Conservation (phyloP, 2,113 vertebrate genomes). For the Peromyscus polionotus region DNA sequence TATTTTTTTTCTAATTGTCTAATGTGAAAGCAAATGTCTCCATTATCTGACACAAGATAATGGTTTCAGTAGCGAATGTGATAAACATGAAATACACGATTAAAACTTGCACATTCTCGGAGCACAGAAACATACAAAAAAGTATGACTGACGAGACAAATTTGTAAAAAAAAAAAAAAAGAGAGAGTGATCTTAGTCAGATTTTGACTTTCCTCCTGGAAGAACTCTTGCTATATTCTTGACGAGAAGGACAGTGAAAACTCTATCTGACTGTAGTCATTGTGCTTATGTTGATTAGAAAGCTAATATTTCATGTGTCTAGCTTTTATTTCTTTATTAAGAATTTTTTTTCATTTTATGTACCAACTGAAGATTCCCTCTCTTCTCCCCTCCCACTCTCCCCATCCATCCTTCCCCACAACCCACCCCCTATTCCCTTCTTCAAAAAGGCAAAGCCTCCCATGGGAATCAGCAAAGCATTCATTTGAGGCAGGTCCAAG, state of each 20-base stretch:
- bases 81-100: conserved; percentile 20
- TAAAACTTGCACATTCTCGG: background rate
- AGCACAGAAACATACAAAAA: background rate
- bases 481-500: too few species aligned
- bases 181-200: background rate
- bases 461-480: too few species aligned
- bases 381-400: too few species aligned
- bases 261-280: background rate
- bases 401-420: too few species aligned
- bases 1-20: background rate
- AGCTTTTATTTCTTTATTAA: too few species aligned
- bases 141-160: background rate
- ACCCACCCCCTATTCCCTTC: too few species aligned
- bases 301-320: background rate
- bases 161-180: background rate
- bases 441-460: too few species aligned
- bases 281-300: conserved; percentile 14
- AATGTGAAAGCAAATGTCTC: background rate
- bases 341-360: too few species aligned
- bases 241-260: background rate
- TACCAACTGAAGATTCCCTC: too few species aligned
- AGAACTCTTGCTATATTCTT: background rate
- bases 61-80: background rate
- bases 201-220: background rate
- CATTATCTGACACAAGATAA: background rate